Percentiles rank a stretch among this genome's conserved stretches.
Evolutionary conservation across 2,888 invertebrate species (phyloP).

Genomic region (Trissoscelio sp.): DNA sequence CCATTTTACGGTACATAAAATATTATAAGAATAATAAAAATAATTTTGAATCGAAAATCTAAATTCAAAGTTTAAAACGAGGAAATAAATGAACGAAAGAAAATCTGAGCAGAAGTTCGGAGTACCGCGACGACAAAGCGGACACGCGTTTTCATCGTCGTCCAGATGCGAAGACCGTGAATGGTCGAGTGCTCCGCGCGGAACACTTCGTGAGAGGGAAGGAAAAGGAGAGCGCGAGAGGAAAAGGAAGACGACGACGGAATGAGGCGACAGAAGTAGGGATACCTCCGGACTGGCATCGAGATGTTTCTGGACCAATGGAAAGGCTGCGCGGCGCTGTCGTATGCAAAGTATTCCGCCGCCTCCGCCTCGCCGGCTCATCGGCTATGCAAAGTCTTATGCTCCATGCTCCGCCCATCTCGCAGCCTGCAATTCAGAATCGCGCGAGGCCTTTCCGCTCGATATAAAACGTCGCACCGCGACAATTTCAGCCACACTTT

Average conservation of each 20-base stretch:
- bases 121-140: constrained; percentile 44
- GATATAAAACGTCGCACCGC: constrained; percentile 22
- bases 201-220: constrained; percentile 54
- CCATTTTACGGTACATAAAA: too few species aligned
- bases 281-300: constrained; percentile 57
- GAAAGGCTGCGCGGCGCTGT: constrained; percentile 77
- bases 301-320: constrained; percentile 79
- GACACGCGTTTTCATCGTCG: constrained; percentile 61
- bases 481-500: constrained; percentile 16
- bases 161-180: constrained; percentile 60
- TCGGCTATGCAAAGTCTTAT: constrained; percentile 68
- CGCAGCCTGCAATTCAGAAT: constrained; percentile 34
- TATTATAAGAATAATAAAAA: too few species aligned
- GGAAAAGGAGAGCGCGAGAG: constrained; percentile 64
- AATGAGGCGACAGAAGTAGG: constrained; percentile 67
- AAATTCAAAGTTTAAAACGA: too few species aligned
- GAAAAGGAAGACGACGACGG: constrained; percentile 68
- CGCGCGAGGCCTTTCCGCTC: constrained; percentile 23
- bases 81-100: too few species aligned
- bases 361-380: constrained; percentile 68
- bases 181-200: constrained; percentile 55
- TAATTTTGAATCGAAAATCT: too few species aligned
- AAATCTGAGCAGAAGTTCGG: too few species aligned
- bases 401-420: constrained; percentile 66
- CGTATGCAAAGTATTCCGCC: constrained; percentile 80